Evolutionary conservation across 1,140 invertebrate species (phyloP), one percentile per base, ranked within the genome.

Genomic region (Cotesia typhae): DNA sequence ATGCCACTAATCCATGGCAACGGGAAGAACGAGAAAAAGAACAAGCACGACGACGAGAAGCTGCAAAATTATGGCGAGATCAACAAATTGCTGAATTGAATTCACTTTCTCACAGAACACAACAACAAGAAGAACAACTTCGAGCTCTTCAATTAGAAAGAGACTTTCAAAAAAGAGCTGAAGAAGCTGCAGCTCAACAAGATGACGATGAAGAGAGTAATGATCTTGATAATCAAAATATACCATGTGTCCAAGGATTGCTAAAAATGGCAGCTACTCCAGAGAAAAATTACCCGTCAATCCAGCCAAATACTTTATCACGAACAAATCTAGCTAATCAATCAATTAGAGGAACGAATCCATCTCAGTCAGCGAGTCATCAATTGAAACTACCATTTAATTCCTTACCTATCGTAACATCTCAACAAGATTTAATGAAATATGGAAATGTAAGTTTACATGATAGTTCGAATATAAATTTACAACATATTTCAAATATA

Each of bases 111-210:
- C 89, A 92, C 35, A 87, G 94, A 72, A 92, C 92, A 3, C 84
- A 91, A 0, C 93, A 94, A 78, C 94, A 97, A 81, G 95, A 95
- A 72, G 95, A 97, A 81, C 94, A 96, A 78, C 83, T 97, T 14
- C 89, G 94, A 68, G 93, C 94, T 4, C 86, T 97, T 57, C 92
- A 93, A 71, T 85, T 97, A 4, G 95, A 97, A 83, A 89, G 93
- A 73, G 95, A 97, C 81, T 97, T 97, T 82, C 94, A 97, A 77
- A 90, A 94, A 52, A 87, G 95, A 59, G 95, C 95, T 3, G 93
- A 93, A 80, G 93, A 95, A 82, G 88, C 89, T 51, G 90, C 91
- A 17, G 91, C 89, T 75, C 90, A 92, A 52, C 92, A 95, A 77
- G 94, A 96, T 60, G 93, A 95, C 20, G 94, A 94, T 72, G 92